Percentiles rank a stretch among this genome's conserved stretches.
Evolutionary conservation across 2,797 vertebrate genomes (phyloP).

Genomic region (Pelodytes ibericus): DNA sequence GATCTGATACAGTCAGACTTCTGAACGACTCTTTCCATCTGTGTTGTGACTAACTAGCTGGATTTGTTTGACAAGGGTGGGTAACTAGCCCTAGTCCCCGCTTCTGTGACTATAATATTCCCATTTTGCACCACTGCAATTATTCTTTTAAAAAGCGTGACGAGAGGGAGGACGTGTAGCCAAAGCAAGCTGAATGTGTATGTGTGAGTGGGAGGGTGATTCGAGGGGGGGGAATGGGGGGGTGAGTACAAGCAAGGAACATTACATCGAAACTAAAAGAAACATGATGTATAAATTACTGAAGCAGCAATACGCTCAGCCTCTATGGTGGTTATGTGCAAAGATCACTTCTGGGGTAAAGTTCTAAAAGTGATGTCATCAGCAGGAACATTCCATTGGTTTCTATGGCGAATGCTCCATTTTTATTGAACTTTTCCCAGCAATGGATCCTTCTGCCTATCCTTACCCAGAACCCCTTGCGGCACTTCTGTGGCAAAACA

Average conservation of each 20-base stretch:
- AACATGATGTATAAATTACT: not conserved
- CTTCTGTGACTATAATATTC: not conserved
- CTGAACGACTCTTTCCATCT: conserved; percentile 42
- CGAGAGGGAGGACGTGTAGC: conserved; percentile 31
- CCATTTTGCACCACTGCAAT: not conserved
- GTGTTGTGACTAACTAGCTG: conserved; percentile 39
- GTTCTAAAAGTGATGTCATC: too few relatives aligned
- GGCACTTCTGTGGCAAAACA: too few relatives aligned
- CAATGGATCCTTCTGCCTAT: too few relatives aligned
- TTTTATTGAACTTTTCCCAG: too few relatives aligned
- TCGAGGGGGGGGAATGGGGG: not conserved
- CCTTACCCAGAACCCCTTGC: too few relatives aligned
- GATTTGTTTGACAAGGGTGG: conserved; percentile 36
- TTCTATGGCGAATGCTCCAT: too few relatives aligned
- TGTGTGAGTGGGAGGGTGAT: conserved; percentile 6
- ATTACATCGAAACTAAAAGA: not conserved
- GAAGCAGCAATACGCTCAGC: not conserved
- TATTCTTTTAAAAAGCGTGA: not conserved
- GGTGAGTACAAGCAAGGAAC: not conserved
- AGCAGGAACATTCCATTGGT: too few relatives aligned
- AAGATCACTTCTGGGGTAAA: too few relatives aligned
- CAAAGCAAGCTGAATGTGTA: conserved; percentile 30
- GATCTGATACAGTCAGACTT: not conserved
- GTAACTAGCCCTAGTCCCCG: conserved; percentile 6
- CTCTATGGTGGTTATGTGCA: too few relatives aligned